phyloP scores from a whole-genome alignment of 2,888 invertebrate species.

The Acanthococcus lagerstroemiae region DNA sequence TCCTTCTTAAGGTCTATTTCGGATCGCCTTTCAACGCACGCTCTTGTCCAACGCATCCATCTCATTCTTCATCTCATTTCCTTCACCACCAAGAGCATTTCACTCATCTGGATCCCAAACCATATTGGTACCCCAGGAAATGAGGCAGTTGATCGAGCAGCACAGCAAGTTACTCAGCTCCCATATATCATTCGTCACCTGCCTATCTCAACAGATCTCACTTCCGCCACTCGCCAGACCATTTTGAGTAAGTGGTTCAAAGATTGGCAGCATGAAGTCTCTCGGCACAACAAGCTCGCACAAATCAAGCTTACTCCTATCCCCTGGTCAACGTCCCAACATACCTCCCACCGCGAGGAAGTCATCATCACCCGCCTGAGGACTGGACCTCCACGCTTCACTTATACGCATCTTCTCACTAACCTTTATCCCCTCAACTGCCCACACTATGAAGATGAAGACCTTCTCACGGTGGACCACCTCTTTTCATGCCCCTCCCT shows the following conservation, averaged over 20 bases:
- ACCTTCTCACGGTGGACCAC: background rate
- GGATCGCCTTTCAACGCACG: no score
- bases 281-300: background rate
- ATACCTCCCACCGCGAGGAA: background rate
- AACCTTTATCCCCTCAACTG: background rate
- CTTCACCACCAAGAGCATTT: no score
- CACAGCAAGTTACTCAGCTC: background rate
- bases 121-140: background rate
- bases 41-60: no score
- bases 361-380: background rate
- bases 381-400: background rate
- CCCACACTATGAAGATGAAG: background rate
- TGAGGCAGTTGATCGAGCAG: background rate
- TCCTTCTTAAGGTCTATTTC: no score
- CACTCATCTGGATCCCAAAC: background rate
- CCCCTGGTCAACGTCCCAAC: background rate
- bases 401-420: background rate
- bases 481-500: background rate
- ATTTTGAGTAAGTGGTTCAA: no score
- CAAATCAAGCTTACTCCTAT: background rate
- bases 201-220: background rate
- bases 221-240: background rate
- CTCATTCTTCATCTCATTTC: background rate
- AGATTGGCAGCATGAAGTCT: background rate
- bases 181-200: no score